A percentile compares a stretch with the other conserved stretches of the same genome.
These are phyloP conservation scores for Pluvialis apricaria DNA, from an alignment of 2,113 vertebrate species.

Conservation along the genomic window DNA sequence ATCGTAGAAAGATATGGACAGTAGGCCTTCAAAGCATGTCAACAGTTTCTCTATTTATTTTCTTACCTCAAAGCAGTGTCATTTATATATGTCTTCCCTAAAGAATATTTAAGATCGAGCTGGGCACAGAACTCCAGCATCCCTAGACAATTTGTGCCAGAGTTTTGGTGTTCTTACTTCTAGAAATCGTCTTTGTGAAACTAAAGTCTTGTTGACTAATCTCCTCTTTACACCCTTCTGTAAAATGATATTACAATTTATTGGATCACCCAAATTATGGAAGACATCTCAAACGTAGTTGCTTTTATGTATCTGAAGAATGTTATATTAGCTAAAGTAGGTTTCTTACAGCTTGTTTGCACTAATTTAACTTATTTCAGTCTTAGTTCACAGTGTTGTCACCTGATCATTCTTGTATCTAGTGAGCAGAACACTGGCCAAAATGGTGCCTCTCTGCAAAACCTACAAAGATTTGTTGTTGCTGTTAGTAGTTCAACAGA, in stretches of 20 bases:
- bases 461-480: background rate
- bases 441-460: background rate
- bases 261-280: background rate
- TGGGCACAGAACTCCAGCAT: background rate
- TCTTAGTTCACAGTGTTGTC: background rate
- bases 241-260: background rate
- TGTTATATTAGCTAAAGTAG: background rate
- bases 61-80: background rate
- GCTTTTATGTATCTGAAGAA: background rate
- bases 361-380: background rate
- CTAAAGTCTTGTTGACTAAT: background rate
- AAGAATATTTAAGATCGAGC: background rate
- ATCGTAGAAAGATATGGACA: background rate
- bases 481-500: background rate
- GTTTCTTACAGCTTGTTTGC: background rate
- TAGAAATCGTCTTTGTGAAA: background rate
- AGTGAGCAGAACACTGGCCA: background rate
- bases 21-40: background rate
- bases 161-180: background rate
- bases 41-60: background rate
- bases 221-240: background rate
- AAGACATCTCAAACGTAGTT: background rate
- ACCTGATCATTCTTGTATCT: background rate
- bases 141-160: background rate
- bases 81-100: background rate